These are phyloP conservation scores for Augiades crinisus DNA, from an alignment of 2,888 invertebrate species.

Conservation along the genomic window DNA sequence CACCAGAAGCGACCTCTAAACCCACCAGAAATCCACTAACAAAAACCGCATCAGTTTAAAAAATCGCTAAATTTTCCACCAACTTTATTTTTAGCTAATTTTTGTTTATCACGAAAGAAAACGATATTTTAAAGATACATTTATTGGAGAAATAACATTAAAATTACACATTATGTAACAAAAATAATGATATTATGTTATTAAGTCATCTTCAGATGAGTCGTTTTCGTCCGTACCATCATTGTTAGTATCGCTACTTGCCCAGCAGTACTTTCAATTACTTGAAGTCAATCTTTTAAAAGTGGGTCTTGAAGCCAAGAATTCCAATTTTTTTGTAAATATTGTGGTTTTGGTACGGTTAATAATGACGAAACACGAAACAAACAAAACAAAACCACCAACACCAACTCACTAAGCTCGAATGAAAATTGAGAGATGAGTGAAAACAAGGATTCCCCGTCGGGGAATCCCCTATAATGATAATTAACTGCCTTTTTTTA, in stretches of 20 bases:
- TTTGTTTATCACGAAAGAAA: slow-evolving; percentile 1
- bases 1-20: slow-evolving; percentile 2
- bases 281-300: slow-evolving; percentile 10
- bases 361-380: slow-evolving; percentile 1
- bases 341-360: slow-evolving; percentile 9
- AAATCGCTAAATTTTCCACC: slow-evolving; percentile 10
- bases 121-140: slow-evolving; percentile 8
- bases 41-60: slow-evolving; percentile 10
- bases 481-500: not conserved
- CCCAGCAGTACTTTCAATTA: slow-evolving; percentile 9
- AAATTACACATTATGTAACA: slow-evolving; percentile 14
- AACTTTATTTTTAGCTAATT: slow-evolving; percentile 8
- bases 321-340: slow-evolving; percentile 6
- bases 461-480: slow-evolving; percentile 1
- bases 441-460: not conserved
- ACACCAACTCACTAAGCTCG: slow-evolving; percentile 6
- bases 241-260: not conserved
- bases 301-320: slow-evolving; percentile 5
- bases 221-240: slow-evolving; percentile 7
- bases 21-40: slow-evolving; percentile 3
- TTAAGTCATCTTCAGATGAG: slow-evolving; percentile 12
- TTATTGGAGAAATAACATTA: slow-evolving; percentile 14
- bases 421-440: slow-evolving; percentile 9
- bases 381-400: slow-evolving; percentile 2
- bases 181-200: slow-evolving; percentile 15